phyloP scores from a whole-genome alignment of 2,888 invertebrate genomes.

The Drosophila kambysellisi region DNA sequence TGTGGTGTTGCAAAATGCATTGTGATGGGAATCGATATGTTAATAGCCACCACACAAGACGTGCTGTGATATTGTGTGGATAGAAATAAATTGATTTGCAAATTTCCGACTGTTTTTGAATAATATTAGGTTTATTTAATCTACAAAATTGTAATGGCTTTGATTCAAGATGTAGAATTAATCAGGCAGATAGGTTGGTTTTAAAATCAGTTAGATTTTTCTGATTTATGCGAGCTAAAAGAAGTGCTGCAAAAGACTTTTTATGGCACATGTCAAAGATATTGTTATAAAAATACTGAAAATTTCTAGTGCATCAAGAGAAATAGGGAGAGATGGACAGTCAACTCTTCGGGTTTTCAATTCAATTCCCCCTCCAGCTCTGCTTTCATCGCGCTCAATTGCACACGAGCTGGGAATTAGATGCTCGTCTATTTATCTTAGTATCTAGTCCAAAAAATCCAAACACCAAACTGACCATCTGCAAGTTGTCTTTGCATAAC shows the following conservation, averaged over 20 bases:
- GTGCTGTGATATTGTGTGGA: conserved; percentile 5
- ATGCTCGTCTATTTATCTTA: not conserved
- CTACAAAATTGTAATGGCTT: not conserved
- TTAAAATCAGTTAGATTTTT: not conserved
- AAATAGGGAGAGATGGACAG: not conserved
- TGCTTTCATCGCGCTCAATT: conserved; percentile 34
- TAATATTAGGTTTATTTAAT: not conserved
- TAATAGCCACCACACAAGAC: conserved; percentile 33
- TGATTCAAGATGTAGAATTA: not conserved
- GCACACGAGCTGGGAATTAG: conserved; percentile 12
- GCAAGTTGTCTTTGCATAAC: conserved; percentile 62
- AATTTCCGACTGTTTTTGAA: not conserved
- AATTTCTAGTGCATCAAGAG: not conserved
- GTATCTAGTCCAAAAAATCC: not conserved
- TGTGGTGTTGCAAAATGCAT: conserved; percentile 32
- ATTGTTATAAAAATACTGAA: not conserved
- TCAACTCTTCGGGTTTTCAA: not conserved
- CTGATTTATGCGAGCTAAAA: not conserved
- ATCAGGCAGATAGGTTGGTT: not conserved
- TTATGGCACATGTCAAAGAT: not conserved
- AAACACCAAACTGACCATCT: conserved; percentile 39
- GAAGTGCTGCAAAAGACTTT: not conserved
- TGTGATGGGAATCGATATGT: conserved; percentile 53
- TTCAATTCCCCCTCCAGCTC: not conserved
- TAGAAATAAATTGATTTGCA: conserved; percentile 35